Base-by-base conservation (phyloP, 2,797 vertebrate species). In the Tadarida brasiliensis region DNA sequence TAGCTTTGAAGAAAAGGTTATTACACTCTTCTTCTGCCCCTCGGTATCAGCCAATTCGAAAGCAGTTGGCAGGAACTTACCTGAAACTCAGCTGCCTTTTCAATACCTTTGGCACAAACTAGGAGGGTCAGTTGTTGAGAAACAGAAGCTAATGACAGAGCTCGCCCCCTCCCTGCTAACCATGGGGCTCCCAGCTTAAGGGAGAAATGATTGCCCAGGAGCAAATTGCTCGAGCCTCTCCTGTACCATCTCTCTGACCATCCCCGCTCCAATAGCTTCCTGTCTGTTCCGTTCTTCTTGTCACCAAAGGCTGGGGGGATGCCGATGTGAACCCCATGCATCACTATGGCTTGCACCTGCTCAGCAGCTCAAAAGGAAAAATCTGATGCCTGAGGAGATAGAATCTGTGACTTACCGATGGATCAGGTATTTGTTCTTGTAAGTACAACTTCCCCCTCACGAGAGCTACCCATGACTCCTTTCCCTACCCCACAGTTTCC, bases 1-100 rank as follows among this genome's bases (percentile, higher is more conserved):
- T 93, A 90, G 97, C 96, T 98, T 98, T 98, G 97, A 98, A 97
- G 54, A 97, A 96, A 96, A 95, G 82, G 96, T 87, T 95, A 89
- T 57, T 97, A 88, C 77, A 85, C 84, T 96, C 68, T 87, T 97
- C 95, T 96, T 96, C 94, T 94, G 54, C 44, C 94, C 49, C 33
- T 15, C 44, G 74, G 51, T n/a, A 63, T 74, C 87, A 94, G 96
- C 4, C 17, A 96, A 95, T 28, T 68, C 5, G 97, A 87, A 97
- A 94, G 96, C 65, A 91, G 67, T 92, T 91, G 94, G 63, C 96
- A 89, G 71, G 73, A 63, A 73, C 54, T 84, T 44, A 61, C 76
- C 80, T 35, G 73, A 80, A 90, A 73, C 51, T 57, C 68, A 68
- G 78, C 84, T 83, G 78, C 78, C 94, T 74, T 93, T 71, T 11